phyloP scores from a whole-genome alignment of 1,140 invertebrate genomes.

The Monomorium pharaonis region DNA sequence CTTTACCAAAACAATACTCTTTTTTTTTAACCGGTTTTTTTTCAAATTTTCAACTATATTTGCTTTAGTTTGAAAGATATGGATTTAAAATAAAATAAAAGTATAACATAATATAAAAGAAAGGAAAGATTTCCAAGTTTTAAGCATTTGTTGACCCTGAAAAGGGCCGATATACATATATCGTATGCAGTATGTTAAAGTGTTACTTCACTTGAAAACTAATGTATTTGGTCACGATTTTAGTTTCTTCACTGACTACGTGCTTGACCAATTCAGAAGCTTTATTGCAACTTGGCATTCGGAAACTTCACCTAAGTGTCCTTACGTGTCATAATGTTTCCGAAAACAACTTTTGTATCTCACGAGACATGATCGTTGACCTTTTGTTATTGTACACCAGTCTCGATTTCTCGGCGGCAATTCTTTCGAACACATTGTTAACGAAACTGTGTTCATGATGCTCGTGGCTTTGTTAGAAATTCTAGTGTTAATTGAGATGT shows the following conservation, averaged over 20 bases:
- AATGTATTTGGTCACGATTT: slow-evolving; percentile 87
- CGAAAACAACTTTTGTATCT: slow-evolving; percentile 65
- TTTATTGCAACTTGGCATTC: slow-evolving; percentile 85
- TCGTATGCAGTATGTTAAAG: slow-evolving; percentile 19
- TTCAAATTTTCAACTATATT: too few relatives aligned
- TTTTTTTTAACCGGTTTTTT: too few relatives aligned
- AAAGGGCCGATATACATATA: slow-evolving; percentile 70
- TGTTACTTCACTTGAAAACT: slow-evolving; percentile 83
- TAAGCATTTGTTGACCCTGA: slow-evolving; percentile 73
- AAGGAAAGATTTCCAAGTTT: slow-evolving; percentile 1
- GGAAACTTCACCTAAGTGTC: too few relatives aligned
- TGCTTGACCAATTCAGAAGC: slow-evolving; percentile 87
- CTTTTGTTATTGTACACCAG: slow-evolving; percentile 90
- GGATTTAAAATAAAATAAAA: too few relatives aligned
- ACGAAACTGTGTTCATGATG: slow-evolving; percentile 88
- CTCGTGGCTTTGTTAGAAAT: slow-evolving; percentile 88
- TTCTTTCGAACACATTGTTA: slow-evolving; percentile 89
- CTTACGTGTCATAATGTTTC: too few relatives aligned
- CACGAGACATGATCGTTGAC: slow-evolving; percentile 64
- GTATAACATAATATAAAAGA: not conserved
- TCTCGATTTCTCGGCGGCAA: slow-evolving; percentile 89
- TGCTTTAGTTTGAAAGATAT: not conserved
- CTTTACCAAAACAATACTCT: too few relatives aligned
- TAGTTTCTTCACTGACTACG: slow-evolving; percentile 86
- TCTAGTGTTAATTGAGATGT: slow-evolving; percentile 89